Evolutionary conservation across 2,797 vertebrate species (phyloP), one percentile per base, ranked within the genome.

Genomic region (Staurois parvus): DNA sequence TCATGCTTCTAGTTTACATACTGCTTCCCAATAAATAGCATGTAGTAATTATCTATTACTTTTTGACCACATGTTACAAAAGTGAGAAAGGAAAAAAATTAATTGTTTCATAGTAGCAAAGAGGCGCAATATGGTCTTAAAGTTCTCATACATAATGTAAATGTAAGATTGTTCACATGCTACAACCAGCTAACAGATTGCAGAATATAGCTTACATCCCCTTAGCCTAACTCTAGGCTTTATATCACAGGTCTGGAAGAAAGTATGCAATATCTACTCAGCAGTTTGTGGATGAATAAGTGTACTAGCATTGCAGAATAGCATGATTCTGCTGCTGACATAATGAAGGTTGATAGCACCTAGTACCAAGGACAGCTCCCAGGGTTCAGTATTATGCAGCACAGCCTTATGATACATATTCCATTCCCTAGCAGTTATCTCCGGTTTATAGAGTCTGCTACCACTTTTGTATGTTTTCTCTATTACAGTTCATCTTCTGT

Each of bases 291-390:
- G 48, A 56, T 81, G 79, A 81, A 72, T 81, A 59, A 81, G 68
- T 72, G 68, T 72, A 45, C 32, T 10, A 80, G 69, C 48, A 40
- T 73, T 81, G 69, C 52, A 62, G 68, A 62, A 70, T 73, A 32
- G 30, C 67, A 81, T 66, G 30, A 78, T 40, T 67, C 56, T 81
- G 48, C 79, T 59, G 69, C 48, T 72, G 79, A 81, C 56, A 72
- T 62, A 81, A 81, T 81, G 52, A 72, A 81, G 79, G 79, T 34
- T 72, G 52, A 81, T 81, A 62, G 37, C 79, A 81, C n/a, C 48
- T 62, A 81, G 79, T 40, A 73, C 69, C 79, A 81, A 72, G 79
- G 79, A 81, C 68, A 42, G 32, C 52, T 81, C 79, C 19, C 17
- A 21, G 19, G 26, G 12, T 24, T 29, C 67, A 34, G 24, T 77